Base-by-base conservation (phyloP, 2,888 invertebrate species). In the Cephonodes hylas region DNA sequence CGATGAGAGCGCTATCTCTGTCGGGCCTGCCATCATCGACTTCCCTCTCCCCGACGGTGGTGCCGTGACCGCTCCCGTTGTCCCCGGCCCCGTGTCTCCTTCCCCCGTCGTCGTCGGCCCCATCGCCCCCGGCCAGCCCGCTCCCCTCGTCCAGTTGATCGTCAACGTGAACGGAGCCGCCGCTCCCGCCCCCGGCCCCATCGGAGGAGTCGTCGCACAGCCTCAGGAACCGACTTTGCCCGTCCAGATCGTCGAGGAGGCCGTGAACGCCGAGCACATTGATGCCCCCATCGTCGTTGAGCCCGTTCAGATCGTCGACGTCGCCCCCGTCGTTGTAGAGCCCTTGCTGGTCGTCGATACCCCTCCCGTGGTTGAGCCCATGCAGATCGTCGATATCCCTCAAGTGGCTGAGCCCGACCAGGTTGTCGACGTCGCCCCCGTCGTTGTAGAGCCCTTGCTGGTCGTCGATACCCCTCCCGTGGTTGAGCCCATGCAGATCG, bases 111-210 rank as follows among this genome's bases (percentile, higher is more conserved):
- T 38, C 20, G 25, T 61, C 10, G 61, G 48, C 2, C 45, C 56
- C 38, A 13, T 34, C 5, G 18, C 18, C 7, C 34, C 56, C 25
- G 56, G 45, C 38, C 38, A 44, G 25, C 42, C 44, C 63, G 13
- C 46, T 59, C 59, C 61, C 15, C 59, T 64, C 56, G 64, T 64
- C 20, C 78, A 79, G 71, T 76, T 79, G 68, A 74, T 79, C 69
- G 56, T 79, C 64, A 78, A 76, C 71, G 70, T 81, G 62, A 70
- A 72, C 65, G 69, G 66, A 25, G 64, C 70, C 60, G 65, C 66
- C 27, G 38, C 58, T 38, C 27, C 18, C n/a, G 58, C 46, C 44
- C 58, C 61, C 58, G 58, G 48, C 31, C 13, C 58, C 1, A 31
- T 61, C 59, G 58, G 61, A 25, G 31, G 58, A 31, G 38, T 66